Conservation (phyloP, 1,140 invertebrate species). For the Melitaea cinxia region DNA sequence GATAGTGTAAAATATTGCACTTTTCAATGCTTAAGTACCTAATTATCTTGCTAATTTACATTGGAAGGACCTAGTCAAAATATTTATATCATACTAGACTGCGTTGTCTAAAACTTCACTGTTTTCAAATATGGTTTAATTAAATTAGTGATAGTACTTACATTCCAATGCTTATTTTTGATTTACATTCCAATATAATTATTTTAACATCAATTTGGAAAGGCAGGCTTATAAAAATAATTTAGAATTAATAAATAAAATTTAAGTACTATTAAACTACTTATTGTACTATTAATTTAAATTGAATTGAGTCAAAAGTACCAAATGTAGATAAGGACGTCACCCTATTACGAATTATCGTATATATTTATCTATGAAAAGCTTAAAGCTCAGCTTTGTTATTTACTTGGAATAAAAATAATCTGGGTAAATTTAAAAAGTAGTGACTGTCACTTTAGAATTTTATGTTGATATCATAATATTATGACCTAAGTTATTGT, state of each 20-base stretch:
- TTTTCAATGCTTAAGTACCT: conserved; percentile 14
- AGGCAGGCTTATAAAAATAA: background rate
- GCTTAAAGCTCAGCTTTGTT: background rate
- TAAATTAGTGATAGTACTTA: no score
- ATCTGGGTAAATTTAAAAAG: conserved; percentile 11
- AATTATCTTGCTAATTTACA: conserved; percentile 3
- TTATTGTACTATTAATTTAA: conserved; percentile 10
- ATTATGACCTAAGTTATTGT: conserved; percentile 45
- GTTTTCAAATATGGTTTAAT: no score
- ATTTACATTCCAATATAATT: background rate
- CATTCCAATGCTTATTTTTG: background rate
- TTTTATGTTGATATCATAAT: conserved; percentile 24
- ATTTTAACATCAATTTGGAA: background rate
- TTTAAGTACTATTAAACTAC: background rate
- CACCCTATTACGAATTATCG: background rate
- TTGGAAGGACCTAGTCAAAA: conserved; percentile 5
- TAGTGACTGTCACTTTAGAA: conserved; percentile 21
- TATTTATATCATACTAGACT: background rate
- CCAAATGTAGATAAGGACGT: conserved; percentile 25
- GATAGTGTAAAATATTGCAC: conserved; percentile 56
- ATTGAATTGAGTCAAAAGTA: conserved; percentile 33
- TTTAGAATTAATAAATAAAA: background rate
- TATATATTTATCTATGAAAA: conserved; percentile 6
- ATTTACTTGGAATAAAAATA: background rate
- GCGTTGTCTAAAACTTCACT: background rate